Evolutionary conservation across 2,888 invertebrate genomes (phyloP), one percentile per base, ranked within the genome.

Genomic region (Rhopalosiphum nymphaeae): DNA sequence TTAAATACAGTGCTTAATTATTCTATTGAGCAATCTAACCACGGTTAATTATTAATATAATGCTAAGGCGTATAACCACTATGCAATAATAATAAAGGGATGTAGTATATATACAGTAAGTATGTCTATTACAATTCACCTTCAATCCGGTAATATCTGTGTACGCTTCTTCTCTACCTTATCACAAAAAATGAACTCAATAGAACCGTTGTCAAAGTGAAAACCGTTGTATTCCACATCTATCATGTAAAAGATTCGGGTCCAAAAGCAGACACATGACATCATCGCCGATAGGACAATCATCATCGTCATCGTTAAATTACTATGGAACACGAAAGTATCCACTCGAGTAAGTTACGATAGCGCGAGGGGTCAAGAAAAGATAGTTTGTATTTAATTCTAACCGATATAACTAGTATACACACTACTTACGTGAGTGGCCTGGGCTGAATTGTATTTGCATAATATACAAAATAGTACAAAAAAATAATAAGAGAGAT

Each of bases 351-450:
- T 21, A 36, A 36, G 36, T 78, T 36, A n/a, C 29, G n/a, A 13
- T n/a, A 1, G 13, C 7, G 13, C 42, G 56, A 13, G 25, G 7
- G 78, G 36, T 36, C 36, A 11, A 11, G 25, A 42, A 89, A 42
- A 89, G 36, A 36, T 53, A 88, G 42, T 89, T 89, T 36, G 88
- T 46, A 56, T 89, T 25, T 89, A 89, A 89, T 89, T 89, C 16
- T 11, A 10, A 36, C 42, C 10, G 11, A 26, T 87, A 49, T 13
- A 78, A 0, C 53, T 78, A 26, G 36, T 29, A 3, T 42, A 56
- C 42, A 29, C 42, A 25, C 56, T 0, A 11, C 44, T 46, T 46
- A 25, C 29, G 25, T 10, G 5, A 56, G 29, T 25, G 44, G 44
- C n/a, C 36, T 7, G 21, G 21, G 36, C 9, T 78, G 78, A 78